Base-by-base conservation (phyloP, 2,797 vertebrate genomes). In the Peromyscus attwateri region DNA sequence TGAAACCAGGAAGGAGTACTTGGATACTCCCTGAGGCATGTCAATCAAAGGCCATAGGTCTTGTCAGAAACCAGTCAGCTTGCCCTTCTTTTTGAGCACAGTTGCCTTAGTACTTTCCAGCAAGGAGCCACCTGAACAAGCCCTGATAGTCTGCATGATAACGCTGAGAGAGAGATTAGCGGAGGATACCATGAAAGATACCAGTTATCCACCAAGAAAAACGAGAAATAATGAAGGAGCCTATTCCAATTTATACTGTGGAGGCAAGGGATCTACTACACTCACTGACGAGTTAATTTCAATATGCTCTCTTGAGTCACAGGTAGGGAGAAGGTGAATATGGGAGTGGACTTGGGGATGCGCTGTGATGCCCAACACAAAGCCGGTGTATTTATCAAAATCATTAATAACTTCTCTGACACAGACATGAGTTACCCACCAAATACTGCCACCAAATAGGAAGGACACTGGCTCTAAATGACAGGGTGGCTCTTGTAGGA, bases 1-100 rank as follows among this genome's bases (percentile, higher is more conserved):
- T 82, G 17, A 88, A 92, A 93, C 66, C 75, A 17, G 13, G 87
- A 90, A 94, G 87, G n/a, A 60, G n/a, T 40, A 25, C 46, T 83
- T 80, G 80, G 76, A 93, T 5, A 0, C 27, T 40, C 34, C 95
- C 92, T 79, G 8, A 64, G n/a, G 66, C 76, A 96, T 68, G 34
- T 70, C 49, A 31, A 19, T 84, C 37, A 73, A 70, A 87, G 9
- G 27, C n/a, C 46, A 73, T 92, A 71, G 37, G n/a, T 75, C 64
- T 31, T 19, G 0, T 11, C 76, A 85, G 60, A 84, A 9, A 29
- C 21, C 23, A 93, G 64, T 34, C 34, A 52, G 83, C 5, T 31
- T 1, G 6, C 12, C 7, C 13, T 46, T 60, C 25, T 23, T 66
- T 77, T 25, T 25, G 52, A 79, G 55, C 31, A 77, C 34, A 19